Percentiles rank a stretch among this genome's conserved stretches.
Conservation (phyloP, 2,888 invertebrate species). For the Erebia palarica region DNA sequence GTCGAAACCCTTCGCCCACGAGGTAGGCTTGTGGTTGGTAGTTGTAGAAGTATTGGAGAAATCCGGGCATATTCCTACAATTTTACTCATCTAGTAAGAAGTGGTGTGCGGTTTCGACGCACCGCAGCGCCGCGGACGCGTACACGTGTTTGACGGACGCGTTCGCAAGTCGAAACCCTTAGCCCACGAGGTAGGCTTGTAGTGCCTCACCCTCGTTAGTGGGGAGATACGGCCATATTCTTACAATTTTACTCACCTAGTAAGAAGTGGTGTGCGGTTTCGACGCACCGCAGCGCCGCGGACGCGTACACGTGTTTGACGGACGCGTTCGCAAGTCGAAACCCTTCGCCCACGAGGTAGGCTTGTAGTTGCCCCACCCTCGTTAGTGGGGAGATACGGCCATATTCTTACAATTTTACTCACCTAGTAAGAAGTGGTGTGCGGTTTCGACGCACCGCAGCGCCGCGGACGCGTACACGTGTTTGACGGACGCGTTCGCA, state of each 20-base stretch:
- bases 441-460: conserved; percentile 96
- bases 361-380: conserved; percentile 94
- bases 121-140: conserved; percentile 94
- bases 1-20: conserved; percentile 91
- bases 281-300: conserved; percentile 94
- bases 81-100: conserved; percentile 62
- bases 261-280: conserved; percentile 89
- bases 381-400: conserved; percentile 94
- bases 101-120: conserved; percentile 92
- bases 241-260: conserved; percentile 28
- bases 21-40: conserved; percentile 93
- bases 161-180: conserved; percentile 88
- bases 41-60: conserved; percentile 93
- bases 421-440: conserved; percentile 77
- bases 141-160: conserved; percentile 89
- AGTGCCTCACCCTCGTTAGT: conserved; percentile 93
- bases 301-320: conserved; percentile 93
- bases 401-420: not conserved
- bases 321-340: conserved; percentile 85
- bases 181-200: conserved; percentile 92
- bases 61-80: conserved; percentile 82
- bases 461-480: conserved; percentile 94
- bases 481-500: conserved; percentile 85
- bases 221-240: conserved; percentile 90
- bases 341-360: conserved; percentile 90